Evolutionary conservation across 2,888 invertebrate genomes (phyloP), one percentile per base, ranked within the genome.

Genomic region (Eremobia ochroleuca): DNA sequence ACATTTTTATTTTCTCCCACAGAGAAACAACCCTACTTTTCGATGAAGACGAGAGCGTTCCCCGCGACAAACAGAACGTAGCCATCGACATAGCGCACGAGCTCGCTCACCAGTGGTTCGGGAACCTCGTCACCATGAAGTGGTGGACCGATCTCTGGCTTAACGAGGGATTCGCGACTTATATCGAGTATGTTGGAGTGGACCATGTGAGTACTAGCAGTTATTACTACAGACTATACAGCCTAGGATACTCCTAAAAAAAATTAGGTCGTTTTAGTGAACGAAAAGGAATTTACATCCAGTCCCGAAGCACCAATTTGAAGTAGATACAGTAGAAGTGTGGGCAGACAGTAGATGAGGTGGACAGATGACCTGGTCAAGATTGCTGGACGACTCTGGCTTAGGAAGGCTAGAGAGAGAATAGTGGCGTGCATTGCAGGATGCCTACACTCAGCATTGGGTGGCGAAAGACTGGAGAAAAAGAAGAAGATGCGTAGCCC

Each of bases 51-150:
- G 94, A 94, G 0, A 95, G 97, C 40, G 95, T 96, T 0, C 96
- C 97, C 0, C 94, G 97, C 4, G 96, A 97, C 88, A 97, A 97
- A 79, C 97, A 97, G 85, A 95, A 94, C 73, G 96, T 97, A 8
- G 97, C 97, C n/a, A 97, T 97, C 1, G 97, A 97, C 83, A 93
- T 98, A 15, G 97, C 97, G 0, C 98, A 98, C 90, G 98, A 98
- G 90, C 92, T 98, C 18, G 97, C 98, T 0, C 98, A 98, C 91
- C 98, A 98, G 95, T 98, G 98, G 98, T 98, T 98, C 92, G 98
- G 98, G 1, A 97, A 98, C 95, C 94, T 98, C 25, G 98, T 98
- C 77, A 98, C 98, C 1, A 97, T 97, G 94, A 93, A 95, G 28
- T 98, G 98, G 98, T 98, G 98, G 98, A 97, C 97, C n/a, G 97